These are phyloP conservation scores for Antidorcas marsupialis DNA, from an alignment of 2,113 vertebrate species.

Conservation along the genomic window DNA sequence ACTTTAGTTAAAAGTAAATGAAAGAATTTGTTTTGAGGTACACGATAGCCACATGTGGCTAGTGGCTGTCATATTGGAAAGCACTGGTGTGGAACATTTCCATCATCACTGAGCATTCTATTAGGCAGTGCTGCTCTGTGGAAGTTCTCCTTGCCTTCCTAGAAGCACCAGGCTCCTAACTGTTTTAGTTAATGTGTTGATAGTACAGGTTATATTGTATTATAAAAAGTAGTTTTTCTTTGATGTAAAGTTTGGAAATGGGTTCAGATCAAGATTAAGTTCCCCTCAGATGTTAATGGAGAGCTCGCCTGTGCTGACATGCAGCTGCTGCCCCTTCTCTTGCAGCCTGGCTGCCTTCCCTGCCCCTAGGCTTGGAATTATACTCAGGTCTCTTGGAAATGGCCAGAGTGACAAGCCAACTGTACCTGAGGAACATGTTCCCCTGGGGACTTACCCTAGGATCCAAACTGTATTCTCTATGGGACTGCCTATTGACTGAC, in stretches of 20 bases:
- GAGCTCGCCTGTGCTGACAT: not conserved
- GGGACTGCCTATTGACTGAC: not conserved
- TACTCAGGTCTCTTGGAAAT: not conserved
- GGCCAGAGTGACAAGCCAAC: not conserved
- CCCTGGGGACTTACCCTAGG: not conserved
- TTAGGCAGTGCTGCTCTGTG: not conserved
- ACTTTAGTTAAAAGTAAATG: not conserved
- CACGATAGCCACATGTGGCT: not conserved
- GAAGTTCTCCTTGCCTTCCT: not conserved
- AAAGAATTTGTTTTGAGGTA: not conserved
- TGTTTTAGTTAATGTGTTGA: not conserved
- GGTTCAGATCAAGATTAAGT: not conserved
- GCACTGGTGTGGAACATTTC: not conserved
- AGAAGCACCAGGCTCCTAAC: not conserved
- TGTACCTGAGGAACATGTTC: not conserved
- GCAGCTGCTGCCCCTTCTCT: not conserved
- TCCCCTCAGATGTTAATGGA: not conserved
- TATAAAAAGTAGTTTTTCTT: not conserved
- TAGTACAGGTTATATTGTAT: not conserved
- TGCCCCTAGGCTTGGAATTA: not conserved
- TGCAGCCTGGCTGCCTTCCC: not conserved
- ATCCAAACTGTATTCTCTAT: slow-evolving; percentile 15
- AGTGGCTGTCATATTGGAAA: not conserved
- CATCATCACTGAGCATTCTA: not conserved
- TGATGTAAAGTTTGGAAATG: not conserved